Evolutionary conservation across 2,888 invertebrate species (phyloP).

Genomic region (Tethea ocularis): DNA sequence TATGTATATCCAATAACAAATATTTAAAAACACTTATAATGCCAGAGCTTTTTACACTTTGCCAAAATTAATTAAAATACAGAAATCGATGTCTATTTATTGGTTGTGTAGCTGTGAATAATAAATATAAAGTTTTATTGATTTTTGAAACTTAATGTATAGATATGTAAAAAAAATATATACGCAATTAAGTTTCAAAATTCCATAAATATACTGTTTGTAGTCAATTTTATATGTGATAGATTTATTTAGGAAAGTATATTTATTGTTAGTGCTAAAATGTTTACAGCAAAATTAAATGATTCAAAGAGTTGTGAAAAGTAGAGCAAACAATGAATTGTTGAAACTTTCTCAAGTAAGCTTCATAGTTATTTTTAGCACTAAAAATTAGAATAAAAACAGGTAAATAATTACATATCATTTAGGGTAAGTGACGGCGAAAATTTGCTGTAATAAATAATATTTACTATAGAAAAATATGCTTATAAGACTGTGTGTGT

Average conservation of each 20-base stretch:
- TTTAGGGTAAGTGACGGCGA: slow-evolving; percentile 36
- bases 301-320: slow-evolving; percentile 10
- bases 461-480: slow-evolving; percentile 13
- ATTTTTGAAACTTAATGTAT: slow-evolving; percentile 21
- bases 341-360: neutral
- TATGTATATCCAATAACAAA: no score
- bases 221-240: slow-evolving; percentile 33
- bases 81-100: slow-evolving; percentile 54
- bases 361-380: neutral
- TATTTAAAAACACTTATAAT: no score
- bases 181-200: neutral
- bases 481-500: slow-evolving; percentile 13
- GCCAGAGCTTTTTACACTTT: no score
- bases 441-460: slow-evolving; percentile 20
- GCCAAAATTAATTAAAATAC: slow-evolving; percentile 22
- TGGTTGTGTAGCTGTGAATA: slow-evolving; percentile 45
- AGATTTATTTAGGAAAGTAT: neutral
- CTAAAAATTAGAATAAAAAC: slow-evolving; percentile 20
- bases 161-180: neutral
- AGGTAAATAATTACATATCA: slow-evolving; percentile 54
- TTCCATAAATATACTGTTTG: slow-evolving; percentile 11
- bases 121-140: slow-evolving; percentile 28
- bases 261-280: neutral
- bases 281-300: neutral
- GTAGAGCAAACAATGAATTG: slow-evolving; percentile 7